Evolutionary conservation across 2,797 vertebrate species (phyloP).

Genomic region (Streptopelia turtur): DNA sequence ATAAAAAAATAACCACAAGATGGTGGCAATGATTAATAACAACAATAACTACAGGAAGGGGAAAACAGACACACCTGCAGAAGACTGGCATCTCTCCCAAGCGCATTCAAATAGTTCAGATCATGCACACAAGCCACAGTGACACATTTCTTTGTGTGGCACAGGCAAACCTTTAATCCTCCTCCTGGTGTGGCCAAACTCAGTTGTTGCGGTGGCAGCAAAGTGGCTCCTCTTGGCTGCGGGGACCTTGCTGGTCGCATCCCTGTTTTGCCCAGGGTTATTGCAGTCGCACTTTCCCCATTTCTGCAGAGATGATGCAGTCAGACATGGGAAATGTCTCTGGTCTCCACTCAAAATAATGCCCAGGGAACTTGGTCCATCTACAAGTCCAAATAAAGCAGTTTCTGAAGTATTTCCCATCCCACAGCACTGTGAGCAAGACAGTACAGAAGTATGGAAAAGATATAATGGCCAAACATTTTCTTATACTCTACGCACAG

Average conservation of each 20-base stretch:
- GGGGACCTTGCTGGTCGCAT: rapidly evolving
- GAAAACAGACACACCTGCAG: not conserved
- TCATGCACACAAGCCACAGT: not conserved
- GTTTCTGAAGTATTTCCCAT: too few species aligned
- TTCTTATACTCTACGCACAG: too few species aligned
- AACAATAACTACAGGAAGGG: not conserved
- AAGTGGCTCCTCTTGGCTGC: not conserved
- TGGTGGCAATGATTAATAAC: not conserved
- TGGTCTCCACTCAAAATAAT: not conserved
- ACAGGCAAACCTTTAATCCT: not conserved
- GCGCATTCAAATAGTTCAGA: not conserved
- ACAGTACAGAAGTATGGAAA: too few species aligned
- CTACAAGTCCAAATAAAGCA: too few species aligned
- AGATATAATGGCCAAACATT: too few species aligned
- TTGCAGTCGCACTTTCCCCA: not conserved
- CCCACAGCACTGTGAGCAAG: too few species aligned
- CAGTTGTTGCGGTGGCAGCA: not conserved
- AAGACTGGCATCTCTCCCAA: not conserved
- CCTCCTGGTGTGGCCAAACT: not conserved
- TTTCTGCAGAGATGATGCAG: not conserved
- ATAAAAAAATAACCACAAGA: not conserved
- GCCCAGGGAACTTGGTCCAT: too few species aligned
- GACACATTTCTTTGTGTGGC: too few species aligned
- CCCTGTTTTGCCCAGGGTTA: not conserved
- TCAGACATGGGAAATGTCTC: rapidly evolving